Base-by-base conservation (phyloP, 2,888 invertebrate species). In the Empis stercorea region DNA sequence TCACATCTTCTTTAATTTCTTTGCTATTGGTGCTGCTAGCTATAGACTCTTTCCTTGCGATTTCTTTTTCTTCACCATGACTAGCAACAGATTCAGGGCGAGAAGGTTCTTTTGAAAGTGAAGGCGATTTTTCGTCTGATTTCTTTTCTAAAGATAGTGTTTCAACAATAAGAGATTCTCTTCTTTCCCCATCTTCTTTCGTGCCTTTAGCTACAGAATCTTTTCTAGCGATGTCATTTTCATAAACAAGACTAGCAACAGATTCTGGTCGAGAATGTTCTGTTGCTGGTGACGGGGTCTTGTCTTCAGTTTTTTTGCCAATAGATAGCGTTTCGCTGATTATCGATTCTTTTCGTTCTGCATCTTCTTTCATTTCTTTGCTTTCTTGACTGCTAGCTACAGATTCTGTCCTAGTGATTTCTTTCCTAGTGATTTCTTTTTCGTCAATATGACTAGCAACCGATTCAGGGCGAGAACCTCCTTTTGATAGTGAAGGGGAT, bases 1-100 rank as follows among this genome's bases (percentile, higher is more conserved):
- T 7, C 2, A 9, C 9, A 27, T 7, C 23, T 7, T 57, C 57
- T 30, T 51, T 56, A 13, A 56, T 37, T 40, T 56, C 57, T 43
- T 54, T 56, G 48, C 60, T 60, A 30, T 56, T 54, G 5, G 4
- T 2, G 7, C 5, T 27, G 7, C 9, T 27, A 27, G 23, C 23
- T 2, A 9, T 9, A 27, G 23, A 27, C 7, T 14, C 17, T 39
- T 46, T 43, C 13, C 46, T 42, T 15, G 52, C 45, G 13, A 7
- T 16, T 5, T 51, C 48, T 30, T 48, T 42, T 10, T 42, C 43
- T 3, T 4, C 37, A 30, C 40, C 51, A n/a, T 55, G 55, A 17
- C 54, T 55, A 3, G 50, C 41, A 7, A 44, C 45, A 27, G 57
- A 54, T 17, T 56, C 54, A 20, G 20, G 20, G 3, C 20, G 20